A percentile compares a stretch with the other conserved stretches of the same genome.
Conservation (phyloP, 2,113 vertebrate genomes). For the Rhipidura dahli region DNA sequence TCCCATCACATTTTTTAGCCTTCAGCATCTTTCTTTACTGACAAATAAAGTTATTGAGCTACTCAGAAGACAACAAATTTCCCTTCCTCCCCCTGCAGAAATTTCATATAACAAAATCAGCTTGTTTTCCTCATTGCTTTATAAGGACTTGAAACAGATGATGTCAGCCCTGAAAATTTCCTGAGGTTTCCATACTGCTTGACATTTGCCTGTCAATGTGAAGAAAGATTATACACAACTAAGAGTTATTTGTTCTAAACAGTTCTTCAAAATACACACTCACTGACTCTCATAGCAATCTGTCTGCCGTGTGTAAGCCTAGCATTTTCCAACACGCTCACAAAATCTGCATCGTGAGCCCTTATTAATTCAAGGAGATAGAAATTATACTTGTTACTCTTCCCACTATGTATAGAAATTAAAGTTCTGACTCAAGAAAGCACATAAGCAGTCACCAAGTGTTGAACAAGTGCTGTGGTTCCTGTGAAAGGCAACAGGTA, state of each 20-base stretch:
- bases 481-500: conserved; percentile 8
- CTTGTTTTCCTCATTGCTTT: conserved; percentile 4
- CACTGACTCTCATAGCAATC: not conserved
- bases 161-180: not conserved
- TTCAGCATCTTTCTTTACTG: not conserved
- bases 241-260: conserved; percentile 27
- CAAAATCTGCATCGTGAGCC: not conserved
- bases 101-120: not conserved
- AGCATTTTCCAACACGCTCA: not conserved
- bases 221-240: conserved; percentile 4
- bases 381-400: not conserved
- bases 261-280: not conserved
- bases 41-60: not conserved
- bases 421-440: not conserved
- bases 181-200: not conserved
- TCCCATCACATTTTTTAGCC: not conserved
- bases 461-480: not conserved
- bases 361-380: conserved; percentile 6
- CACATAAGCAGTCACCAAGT: not conserved
- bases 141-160: not conserved
- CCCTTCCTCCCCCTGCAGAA: not conserved
- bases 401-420: not conserved
- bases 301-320: not conserved
- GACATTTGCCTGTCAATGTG: conserved; percentile 13
- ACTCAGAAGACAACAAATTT: not conserved